A percentile compares a stretch with the other conserved stretches of the same genome.
Evolutionary conservation across 2,888 invertebrate species (phyloP).

Genomic region (Lysandra bellargus): DNA sequence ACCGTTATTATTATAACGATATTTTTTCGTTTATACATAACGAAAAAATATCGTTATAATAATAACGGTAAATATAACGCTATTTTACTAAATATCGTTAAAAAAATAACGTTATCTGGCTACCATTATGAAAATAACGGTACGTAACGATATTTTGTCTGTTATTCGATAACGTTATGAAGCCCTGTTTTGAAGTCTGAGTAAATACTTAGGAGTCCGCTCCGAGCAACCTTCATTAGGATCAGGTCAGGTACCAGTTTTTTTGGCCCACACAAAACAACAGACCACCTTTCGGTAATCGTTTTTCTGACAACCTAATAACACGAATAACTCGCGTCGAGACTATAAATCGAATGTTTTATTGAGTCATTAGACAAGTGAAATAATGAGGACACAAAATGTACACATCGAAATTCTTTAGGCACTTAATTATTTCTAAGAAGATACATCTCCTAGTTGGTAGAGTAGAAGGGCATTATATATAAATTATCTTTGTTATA

Average conservation of each 20-base stretch:
- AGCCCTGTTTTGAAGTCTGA: constrained; percentile 17
- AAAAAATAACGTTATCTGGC: no score
- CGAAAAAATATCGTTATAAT: no score
- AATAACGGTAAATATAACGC: no score
- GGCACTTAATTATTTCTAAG: neutral
- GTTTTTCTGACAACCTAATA: constrained; percentile 48
- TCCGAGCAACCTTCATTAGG: constrained; percentile 62
- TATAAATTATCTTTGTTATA: no score
- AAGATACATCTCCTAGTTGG: no score
- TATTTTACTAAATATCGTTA: no score
- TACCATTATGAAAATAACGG: no score
- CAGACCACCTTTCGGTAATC: constrained; percentile 53
- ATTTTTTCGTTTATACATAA: no score
- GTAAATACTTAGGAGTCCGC: constrained; percentile 39
- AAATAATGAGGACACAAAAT: neutral
- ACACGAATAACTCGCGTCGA: constrained; percentile 48
- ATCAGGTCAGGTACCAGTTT: constrained; percentile 68
- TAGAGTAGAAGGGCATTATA: no score
- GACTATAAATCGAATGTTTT: constrained; percentile 8
- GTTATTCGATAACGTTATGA: no score
- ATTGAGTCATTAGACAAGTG: neutral
- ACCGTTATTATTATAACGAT: no score
- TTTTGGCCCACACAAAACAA: constrained; percentile 54
- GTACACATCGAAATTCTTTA: neutral
- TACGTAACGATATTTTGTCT: no score